Conservation (phyloP, 1,140 invertebrate species). For the Aleiodes sp. region DNA sequence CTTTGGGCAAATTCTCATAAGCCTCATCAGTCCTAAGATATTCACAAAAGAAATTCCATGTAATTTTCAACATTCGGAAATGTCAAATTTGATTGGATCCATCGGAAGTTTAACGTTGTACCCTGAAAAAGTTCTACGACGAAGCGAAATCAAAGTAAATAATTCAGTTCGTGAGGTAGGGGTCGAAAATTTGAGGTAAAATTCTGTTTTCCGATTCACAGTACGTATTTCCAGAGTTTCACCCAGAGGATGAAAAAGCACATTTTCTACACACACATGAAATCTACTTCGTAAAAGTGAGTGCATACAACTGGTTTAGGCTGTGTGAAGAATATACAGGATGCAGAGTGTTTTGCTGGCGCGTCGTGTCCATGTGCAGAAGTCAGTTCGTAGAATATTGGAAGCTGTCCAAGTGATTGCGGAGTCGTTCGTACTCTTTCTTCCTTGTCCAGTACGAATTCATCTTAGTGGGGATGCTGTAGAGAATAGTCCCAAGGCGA, state of each 20-base stretch:
- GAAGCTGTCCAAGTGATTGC: slow-evolving; percentile 35
- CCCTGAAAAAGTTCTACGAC: too few relatives aligned
- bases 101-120: too few relatives aligned
- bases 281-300: neutral
- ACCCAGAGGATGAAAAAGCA: neutral
- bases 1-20: too few relatives aligned
- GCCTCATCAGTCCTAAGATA: too few relatives aligned
- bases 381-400: slow-evolving; percentile 32
- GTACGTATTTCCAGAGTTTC: slow-evolving; percentile 20
- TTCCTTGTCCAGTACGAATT: too few relatives aligned
- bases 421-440: slow-evolving; percentile 10
- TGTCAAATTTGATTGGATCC: too few relatives aligned
- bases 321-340: neutral
- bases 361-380: slow-evolving; percentile 38
- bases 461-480: too few relatives aligned
- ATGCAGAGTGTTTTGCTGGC: slow-evolving; percentile 44
- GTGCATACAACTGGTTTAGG: neutral
- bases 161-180: slow-evolving; percentile 20
- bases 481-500: too few relatives aligned
- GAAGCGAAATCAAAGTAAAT: too few relatives aligned
- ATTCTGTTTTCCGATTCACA: slow-evolving; percentile 22
- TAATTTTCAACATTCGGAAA: too few relatives aligned
- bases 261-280: neutral
- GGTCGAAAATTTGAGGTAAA: slow-evolving; percentile 20
- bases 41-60: too few relatives aligned